Conservation (phyloP, 1,140 invertebrate genomes). For the Melanaphis sacchari region DNA sequence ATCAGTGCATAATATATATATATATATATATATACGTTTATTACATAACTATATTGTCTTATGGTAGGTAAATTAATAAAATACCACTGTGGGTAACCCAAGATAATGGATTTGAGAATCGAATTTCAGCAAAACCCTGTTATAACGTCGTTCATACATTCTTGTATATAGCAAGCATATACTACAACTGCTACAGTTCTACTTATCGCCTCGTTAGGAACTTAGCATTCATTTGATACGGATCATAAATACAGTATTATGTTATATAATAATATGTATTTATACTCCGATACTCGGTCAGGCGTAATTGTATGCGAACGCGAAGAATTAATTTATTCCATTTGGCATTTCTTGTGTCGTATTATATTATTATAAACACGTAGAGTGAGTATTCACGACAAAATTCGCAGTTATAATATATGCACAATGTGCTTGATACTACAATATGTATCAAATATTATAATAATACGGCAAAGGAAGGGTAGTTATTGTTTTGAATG, state of each 20-base stretch:
- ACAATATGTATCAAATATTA: conserved; percentile 15
- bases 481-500: neutral
- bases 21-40: too few relatives aligned
- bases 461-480: neutral
- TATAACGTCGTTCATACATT: neutral
- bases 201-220: neutral
- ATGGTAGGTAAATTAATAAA: neutral
- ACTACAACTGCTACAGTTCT: neutral
- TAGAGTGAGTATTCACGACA: neutral
- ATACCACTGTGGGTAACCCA: neutral
- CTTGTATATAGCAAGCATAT: neutral
- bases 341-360: neutral
- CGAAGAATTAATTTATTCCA: neutral
- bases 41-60: neutral
- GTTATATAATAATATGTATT: neutral
- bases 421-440: neutral
- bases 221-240: neutral
- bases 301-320: neutral
- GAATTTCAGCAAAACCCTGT: neutral
- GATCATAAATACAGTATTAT: neutral
- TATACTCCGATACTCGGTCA: neutral
- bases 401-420: neutral
- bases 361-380: neutral
- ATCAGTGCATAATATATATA: too few relatives aligned
- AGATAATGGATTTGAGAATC: neutral